Evolutionary conservation across 2,888 invertebrate genomes (phyloP), one percentile per base, ranked within the genome.

Genomic region (Monopis laevigella): DNA sequence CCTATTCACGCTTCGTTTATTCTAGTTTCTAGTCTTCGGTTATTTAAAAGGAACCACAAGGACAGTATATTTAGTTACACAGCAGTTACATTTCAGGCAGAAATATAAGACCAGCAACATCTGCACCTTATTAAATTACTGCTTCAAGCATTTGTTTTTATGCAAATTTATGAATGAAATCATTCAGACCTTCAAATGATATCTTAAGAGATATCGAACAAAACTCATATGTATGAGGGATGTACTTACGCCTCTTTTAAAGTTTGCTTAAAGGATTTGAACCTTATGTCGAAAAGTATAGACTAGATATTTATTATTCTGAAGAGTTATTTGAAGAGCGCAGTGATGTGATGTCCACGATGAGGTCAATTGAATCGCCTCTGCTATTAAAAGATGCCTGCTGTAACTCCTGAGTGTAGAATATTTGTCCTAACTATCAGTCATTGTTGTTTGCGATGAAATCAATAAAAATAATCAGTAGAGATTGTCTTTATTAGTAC

Each of bases 111-210:
- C n/a, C n/a, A n/a, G n/a, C n/a, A n/a, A n/a, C n/a, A n/a, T n/a
- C n/a, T n/a, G n/a, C n/a, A n/a, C n/a, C n/a, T n/a, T n/a, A n/a
- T n/a, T n/a, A n/a, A n/a, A n/a, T n/a, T n/a, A n/a, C n/a, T n/a
- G n/a, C n/a, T n/a, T n/a, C n/a, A 3, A 3, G 2, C 6, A 27
- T n/a, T 11, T 12, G 30, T 30, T 10, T 30, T 11, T 11, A 11
- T 11, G 32, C 10, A 32, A 17, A 17, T 35, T 35, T 35, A 36
- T 36, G 36, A 36, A 36, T 36, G 36, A 36, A 36, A 36, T 36
- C 36, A 21, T 21, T 36, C 2, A 36, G 21, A 13, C 21, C 36
- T 36, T 21, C 19, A 21, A 12, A 11, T 21, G 2, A 21, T 36
- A 34, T 30, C 14, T 17, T 17, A 17, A 32, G 32, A 30, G 11